Evolutionary conservation across 2,113 vertebrate species (phyloP).

Genomic region (Tapirus terrestris): DNA sequence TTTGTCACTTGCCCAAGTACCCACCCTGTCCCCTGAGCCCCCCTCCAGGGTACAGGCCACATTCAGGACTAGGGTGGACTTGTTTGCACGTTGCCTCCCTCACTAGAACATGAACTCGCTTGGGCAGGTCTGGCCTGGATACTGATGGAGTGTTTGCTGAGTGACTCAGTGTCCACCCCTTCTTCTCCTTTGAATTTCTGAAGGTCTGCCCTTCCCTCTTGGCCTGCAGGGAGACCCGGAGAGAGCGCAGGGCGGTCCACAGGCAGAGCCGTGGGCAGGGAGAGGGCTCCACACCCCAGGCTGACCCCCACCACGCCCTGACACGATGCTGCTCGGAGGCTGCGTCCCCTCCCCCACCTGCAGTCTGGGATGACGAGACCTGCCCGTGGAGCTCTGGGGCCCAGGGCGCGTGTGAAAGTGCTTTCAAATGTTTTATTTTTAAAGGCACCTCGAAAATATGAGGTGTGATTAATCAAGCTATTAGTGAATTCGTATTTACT

Average conservation of each 20-base stretch:
- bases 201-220: neutral
- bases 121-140: neutral
- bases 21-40: neutral
- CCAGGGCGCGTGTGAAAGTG: constrained; percentile 63
- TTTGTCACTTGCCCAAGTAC: neutral
- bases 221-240: neutral
- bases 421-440: constrained; percentile 81
- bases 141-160: neutral
- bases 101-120: neutral
- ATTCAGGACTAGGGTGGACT: too few species aligned
- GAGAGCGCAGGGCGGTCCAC: neutral
- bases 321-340: neutral
- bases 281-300: neutral
- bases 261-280: neutral
- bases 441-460: constrained; percentile 70
- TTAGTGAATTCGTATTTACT: constrained; percentile 63
- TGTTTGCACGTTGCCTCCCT: neutral
- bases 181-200: neutral
- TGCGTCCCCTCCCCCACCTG: neutral
- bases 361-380: neutral
- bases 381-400: constrained; percentile 10
- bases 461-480: constrained; percentile 81
- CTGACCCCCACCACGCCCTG: accelerated
- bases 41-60: neutral
- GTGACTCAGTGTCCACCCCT: neutral